phyloP scores from a whole-genome alignment of 2,113 vertebrate species.

The Tragelaphus imberbis region DNA sequence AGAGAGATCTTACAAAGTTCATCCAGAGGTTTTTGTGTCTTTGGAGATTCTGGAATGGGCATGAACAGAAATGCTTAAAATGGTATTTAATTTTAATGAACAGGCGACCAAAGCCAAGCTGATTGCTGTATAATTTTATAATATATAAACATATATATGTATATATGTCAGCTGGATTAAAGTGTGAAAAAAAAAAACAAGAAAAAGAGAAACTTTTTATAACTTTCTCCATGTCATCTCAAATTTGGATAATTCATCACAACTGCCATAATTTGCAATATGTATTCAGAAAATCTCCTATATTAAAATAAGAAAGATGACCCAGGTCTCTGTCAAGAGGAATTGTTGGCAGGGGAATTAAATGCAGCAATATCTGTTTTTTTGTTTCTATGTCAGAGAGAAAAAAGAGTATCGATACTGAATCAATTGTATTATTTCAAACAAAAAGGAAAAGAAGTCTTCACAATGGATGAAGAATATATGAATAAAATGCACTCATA shows the following conservation, averaged over 20 bases:
- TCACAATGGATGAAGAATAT: not conserved
- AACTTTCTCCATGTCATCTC: not conserved
- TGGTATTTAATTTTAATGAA: not conserved
- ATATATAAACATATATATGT: not conserved
- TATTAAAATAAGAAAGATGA: not conserved
- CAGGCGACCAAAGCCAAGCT: not conserved
- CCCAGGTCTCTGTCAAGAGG: not conserved
- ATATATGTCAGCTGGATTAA: not conserved
- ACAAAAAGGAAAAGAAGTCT: not conserved
- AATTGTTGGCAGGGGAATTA: not conserved
- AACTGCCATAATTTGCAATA: constrained; percentile 5
- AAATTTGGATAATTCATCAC: constrained; percentile 31
- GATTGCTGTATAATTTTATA: not conserved
- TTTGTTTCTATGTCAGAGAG: constrained; percentile 29
- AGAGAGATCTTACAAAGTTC: not conserved
- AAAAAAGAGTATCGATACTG: constrained; percentile 12
- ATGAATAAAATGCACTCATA: not conserved
- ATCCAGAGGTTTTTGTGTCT: not conserved
- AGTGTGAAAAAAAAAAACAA: not conserved
- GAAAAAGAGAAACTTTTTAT: not conserved
- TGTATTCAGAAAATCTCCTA: constrained; percentile 12
- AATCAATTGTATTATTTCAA: constrained; percentile 31
- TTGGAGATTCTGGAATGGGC: not conserved
- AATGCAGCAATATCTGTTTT: not conserved
- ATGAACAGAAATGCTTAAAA: not conserved